Evolutionary conservation across 2,888 invertebrate species (phyloP).

Genomic region (Trachelus troglodyta): DNA sequence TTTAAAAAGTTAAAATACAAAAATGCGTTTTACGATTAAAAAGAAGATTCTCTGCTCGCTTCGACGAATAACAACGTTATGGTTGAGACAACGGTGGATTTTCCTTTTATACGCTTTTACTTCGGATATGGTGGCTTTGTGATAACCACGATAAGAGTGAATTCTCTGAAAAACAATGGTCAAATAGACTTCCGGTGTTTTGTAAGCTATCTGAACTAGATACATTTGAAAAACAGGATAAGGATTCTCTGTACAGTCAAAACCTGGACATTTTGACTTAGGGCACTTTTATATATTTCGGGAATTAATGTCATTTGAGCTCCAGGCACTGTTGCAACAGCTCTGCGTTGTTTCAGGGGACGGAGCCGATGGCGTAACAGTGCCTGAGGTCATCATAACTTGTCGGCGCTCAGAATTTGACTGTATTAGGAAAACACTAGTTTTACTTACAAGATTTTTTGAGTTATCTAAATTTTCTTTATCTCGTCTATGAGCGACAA

Average conservation of each 20-base stretch:
- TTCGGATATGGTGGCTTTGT: not conserved
- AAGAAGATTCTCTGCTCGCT: not conserved
- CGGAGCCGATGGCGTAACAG: too few relatives aligned
- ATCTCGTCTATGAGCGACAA: not conserved
- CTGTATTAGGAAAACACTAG: not conserved
- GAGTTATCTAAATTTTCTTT: not conserved
- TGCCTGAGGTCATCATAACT: too few relatives aligned
- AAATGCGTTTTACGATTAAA: not conserved
- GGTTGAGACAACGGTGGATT: not conserved
- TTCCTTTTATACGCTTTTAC: not conserved
- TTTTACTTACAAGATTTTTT: not conserved
- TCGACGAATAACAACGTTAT: not conserved
- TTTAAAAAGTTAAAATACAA: too few relatives aligned
- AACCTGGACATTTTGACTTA: too few relatives aligned
- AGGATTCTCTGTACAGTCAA: not conserved
- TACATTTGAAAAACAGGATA: not conserved
- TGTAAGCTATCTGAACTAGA: not conserved
- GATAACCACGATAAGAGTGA: not conserved
- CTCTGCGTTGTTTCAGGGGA: too few relatives aligned
- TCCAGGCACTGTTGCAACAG: too few relatives aligned
- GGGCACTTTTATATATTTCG: too few relatives aligned
- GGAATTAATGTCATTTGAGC: too few relatives aligned
- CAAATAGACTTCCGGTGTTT: not conserved
- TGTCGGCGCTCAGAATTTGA: too few relatives aligned
- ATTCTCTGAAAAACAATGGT: not conserved